phyloP scores from a whole-genome alignment of 2,888 invertebrate species.

The Drosophila niveifrons region DNA sequence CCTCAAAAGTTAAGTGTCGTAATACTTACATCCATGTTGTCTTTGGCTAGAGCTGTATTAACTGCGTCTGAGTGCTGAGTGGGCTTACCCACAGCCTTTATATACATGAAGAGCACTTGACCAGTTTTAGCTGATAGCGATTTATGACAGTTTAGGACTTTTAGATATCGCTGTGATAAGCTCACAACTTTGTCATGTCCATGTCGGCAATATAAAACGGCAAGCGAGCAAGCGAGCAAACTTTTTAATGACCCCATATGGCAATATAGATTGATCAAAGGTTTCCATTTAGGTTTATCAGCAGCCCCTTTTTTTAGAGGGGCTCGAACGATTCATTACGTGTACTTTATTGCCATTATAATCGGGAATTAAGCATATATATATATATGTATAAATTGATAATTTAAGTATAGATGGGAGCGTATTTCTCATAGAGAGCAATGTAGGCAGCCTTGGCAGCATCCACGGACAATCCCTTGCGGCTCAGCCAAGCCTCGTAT shows the following conservation, averaged over 20 bases:
- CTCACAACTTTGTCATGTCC: constrained; percentile 26
- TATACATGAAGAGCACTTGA: constrained; percentile 31
- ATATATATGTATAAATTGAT: too few species aligned
- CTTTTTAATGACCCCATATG: constrained; percentile 40
- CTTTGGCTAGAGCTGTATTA: constrained; percentile 33
- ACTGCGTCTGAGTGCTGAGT: constrained; percentile 46
- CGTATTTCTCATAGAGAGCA: constrained; percentile 87
- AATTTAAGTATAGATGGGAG: constrained; percentile 86
- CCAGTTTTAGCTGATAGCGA: constrained; percentile 35
- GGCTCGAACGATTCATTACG: constrained; percentile 16
- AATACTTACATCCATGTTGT: constrained; percentile 70
- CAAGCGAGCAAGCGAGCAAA: not conserved
- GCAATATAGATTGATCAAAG: constrained; percentile 38
- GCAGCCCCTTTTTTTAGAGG: constrained; percentile 25
- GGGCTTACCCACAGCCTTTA: constrained; percentile 19
- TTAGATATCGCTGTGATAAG: constrained; percentile 57
- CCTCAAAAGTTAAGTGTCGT: not conserved
- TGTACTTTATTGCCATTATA: constrained; percentile 35
- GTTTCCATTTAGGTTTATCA: constrained; percentile 33
- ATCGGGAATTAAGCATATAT: constrained; percentile 7
- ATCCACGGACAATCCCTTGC: constrained; percentile 92
- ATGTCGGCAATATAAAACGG: constrained; percentile 35
- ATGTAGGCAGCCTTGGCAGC: constrained; percentile 94
- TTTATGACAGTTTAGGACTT: constrained; percentile 34
- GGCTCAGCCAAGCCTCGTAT: constrained; percentile 95